Conservation (phyloP, 2,797 vertebrate species). For the Enteromius viviparus region DNA sequence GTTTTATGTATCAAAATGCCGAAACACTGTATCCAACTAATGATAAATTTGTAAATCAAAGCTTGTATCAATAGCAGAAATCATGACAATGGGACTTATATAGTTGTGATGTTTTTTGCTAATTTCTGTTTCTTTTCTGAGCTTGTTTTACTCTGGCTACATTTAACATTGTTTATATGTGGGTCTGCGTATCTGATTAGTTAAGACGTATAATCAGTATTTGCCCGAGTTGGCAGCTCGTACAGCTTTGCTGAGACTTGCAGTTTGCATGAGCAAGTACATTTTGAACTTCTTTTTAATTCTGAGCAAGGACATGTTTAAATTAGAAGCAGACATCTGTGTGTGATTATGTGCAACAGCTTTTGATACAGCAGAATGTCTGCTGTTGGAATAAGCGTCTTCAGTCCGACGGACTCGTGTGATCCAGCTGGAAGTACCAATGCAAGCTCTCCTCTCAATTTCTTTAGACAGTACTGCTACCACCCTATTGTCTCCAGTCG, state of each 20-base stretch:
- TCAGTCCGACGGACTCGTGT: slow-evolving; percentile 24
- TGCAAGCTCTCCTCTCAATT: slow-evolving; percentile 26
- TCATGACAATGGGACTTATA: slow-evolving; percentile 31
- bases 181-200: slow-evolving; percentile 46
- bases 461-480: slow-evolving; percentile 20
- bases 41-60: slow-evolving; percentile 58
- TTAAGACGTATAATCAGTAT: slow-evolving; percentile 46
- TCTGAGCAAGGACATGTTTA: slow-evolving; percentile 21
- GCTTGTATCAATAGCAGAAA: slow-evolving; percentile 39
- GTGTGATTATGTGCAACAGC: slow-evolving; percentile 31
- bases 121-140: slow-evolving; percentile 32
- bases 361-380: slow-evolving; percentile 18
- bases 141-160: slow-evolving; percentile 41
- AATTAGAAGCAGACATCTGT: slow-evolving; percentile 34
- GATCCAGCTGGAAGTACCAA: slow-evolving; percentile 38
- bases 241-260: slow-evolving; percentile 43
- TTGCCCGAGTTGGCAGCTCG: slow-evolving; percentile 40
- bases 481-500: slow-evolving; percentile 18
- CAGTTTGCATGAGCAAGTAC: slow-evolving; percentile 56
- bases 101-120: slow-evolving; percentile 44
- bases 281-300: slow-evolving; percentile 45
- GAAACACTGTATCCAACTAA: slow-evolving; percentile 61
- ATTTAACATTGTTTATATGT: slow-evolving; percentile 42
- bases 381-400: slow-evolving; percentile 34
- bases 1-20: slow-evolving; percentile 63